Conservation (phyloP, 1,140 invertebrate genomes). For the Cataglyphis hispanica region DNA sequence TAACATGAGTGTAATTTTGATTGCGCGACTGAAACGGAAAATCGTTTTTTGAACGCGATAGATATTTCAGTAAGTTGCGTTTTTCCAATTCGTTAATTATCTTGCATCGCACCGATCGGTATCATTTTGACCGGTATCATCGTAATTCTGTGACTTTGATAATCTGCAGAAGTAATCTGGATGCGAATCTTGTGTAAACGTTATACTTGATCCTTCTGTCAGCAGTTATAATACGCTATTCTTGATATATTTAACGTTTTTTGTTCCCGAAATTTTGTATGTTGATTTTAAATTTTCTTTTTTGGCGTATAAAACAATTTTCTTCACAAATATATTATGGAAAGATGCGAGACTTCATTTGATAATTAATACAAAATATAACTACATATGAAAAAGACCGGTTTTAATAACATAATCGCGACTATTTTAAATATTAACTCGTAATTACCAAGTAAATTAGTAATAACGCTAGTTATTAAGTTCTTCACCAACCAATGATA, state of each 20-base stretch:
- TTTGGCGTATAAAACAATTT: not conserved
- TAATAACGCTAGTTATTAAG: constrained; percentile 51
- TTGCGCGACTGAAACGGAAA: not conserved
- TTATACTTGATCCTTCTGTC: not conserved
- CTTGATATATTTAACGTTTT: not conserved
- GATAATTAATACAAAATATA: constrained; percentile 12
- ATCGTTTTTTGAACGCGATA: too few species aligned
- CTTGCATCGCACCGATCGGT: constrained; percentile 51
- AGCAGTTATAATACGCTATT: not conserved
- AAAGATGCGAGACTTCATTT: not conserved
- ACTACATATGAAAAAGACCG: constrained; percentile 2
- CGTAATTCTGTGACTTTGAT: constrained; percentile 69
- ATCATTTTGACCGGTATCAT: constrained; percentile 61
- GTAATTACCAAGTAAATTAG: constrained; percentile 50
- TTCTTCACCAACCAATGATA: constrained; percentile 40
- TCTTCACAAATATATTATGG: not conserved
- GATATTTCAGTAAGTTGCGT: constrained; percentile 6
- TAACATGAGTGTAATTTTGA: constrained; percentile 57
- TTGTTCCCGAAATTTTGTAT: not conserved
- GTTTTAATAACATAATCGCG: constrained; percentile 37
- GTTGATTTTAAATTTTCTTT: not conserved
- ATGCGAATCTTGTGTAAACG: constrained; percentile 63
- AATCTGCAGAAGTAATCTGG: constrained; percentile 61
- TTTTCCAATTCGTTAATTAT: constrained; percentile 76
- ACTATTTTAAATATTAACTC: constrained; percentile 45